These are phyloP conservation scores for Ursus arctos DNA, from an alignment of 2,113 vertebrate genomes.

Conservation along the genomic window DNA sequence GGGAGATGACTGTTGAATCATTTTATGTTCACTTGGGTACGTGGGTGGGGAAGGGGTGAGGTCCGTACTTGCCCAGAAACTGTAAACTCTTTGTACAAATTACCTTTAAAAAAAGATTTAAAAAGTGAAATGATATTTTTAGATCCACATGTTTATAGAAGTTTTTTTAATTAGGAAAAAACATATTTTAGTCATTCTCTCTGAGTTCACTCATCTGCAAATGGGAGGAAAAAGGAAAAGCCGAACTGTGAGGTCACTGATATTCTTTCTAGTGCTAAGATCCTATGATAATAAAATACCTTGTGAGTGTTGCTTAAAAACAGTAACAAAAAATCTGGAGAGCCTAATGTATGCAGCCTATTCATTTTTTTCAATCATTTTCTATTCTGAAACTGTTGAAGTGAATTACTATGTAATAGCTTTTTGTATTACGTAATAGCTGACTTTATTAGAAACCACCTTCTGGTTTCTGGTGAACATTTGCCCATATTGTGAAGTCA, in stretches of 20 bases:
- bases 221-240: neutral
- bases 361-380: conserved; percentile 58
- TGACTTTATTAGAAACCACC: conserved; percentile 68
- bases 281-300: conserved; percentile 49
- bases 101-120: neutral
- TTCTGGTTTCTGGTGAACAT: conserved; percentile 69
- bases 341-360: neutral
- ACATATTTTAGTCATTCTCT: neutral
- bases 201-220: neutral
- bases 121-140: neutral
- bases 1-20: neutral
- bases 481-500: conserved; percentile 78
- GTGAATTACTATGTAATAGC: conserved; percentile 77
- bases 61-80: neutral
- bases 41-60: neutral
- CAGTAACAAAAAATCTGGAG: neutral
- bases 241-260: neutral
- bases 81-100: neutral
- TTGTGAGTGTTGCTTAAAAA: neutral
- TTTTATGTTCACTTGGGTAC: neutral
- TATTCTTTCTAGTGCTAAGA: conserved; percentile 50
- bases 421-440: conserved; percentile 65
- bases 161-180: conserved; percentile 28
- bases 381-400: conserved; percentile 66
- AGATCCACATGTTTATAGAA: neutral